A percentile compares a stretch with the other conserved stretches of the same genome.
These are phyloP conservation scores for Anthoscopus minutus DNA, from an alignment of 2,113 vertebrate species.

Conservation along the genomic window DNA sequence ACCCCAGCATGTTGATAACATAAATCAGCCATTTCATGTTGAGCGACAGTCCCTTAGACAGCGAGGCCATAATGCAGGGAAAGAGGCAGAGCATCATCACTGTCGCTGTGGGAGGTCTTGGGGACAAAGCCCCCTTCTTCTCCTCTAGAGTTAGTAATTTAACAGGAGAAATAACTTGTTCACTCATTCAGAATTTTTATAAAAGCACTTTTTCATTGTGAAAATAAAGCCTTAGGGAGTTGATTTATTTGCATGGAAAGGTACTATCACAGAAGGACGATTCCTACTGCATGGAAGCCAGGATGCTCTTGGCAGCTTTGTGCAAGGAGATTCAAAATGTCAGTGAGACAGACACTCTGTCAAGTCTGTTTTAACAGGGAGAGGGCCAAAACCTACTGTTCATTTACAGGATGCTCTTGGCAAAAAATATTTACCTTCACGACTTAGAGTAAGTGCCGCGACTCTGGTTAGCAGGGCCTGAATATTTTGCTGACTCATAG, in stretches of 20 bases:
- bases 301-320: background rate
- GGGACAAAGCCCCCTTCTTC: background rate
- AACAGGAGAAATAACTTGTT: background rate
- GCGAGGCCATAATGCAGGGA: accelerated
- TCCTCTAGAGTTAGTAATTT: background rate
- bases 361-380: background rate
- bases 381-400: background rate
- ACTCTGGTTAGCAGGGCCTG: background rate
- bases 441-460: background rate
- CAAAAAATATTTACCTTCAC: conserved; percentile 5
- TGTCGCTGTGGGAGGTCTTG: accelerated
- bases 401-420: background rate
- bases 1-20: background rate
- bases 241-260: background rate
- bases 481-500: conserved; percentile 42
- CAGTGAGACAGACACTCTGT: background rate
- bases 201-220: background rate
- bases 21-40: background rate
- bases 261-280: accelerated
- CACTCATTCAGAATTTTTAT: background rate
- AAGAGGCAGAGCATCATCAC: accelerated
- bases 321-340: background rate
- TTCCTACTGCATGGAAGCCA: accelerated
- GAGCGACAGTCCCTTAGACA: background rate
- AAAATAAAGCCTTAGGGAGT: background rate